Percentiles rank a stretch among this genome's conserved stretches.
phyloP scores from a whole-genome alignment of 1,140 invertebrate genomes.

The Conus betulinus region DNA sequence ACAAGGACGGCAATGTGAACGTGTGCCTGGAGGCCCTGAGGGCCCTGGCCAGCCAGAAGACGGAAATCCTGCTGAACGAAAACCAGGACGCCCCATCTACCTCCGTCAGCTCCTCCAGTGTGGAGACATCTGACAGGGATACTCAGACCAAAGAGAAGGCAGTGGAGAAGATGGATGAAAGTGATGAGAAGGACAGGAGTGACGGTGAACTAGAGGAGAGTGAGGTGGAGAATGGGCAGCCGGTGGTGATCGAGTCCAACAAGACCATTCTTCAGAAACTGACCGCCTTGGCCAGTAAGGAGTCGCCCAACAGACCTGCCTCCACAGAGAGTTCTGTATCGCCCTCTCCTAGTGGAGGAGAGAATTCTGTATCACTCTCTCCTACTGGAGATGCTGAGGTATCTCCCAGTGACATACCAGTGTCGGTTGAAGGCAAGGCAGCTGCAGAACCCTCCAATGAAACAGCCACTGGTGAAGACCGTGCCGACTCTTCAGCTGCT shows the following conservation, averaged over 20 bases:
- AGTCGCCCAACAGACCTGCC: not conserved
- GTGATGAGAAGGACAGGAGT: not conserved
- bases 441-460: not conserved
- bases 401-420: not conserved
- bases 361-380: not conserved
- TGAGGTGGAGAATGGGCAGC: not conserved
- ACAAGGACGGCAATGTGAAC: conserved; percentile 30
- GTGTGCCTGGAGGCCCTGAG: conserved; percentile 34
- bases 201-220: not conserved
- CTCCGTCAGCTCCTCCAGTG: not conserved
- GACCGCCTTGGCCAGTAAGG: not conserved
- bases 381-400: not conserved
- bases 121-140: not conserved
- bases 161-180: not conserved
- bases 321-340: not conserved
- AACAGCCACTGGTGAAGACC: not conserved
- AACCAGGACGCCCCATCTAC: not conserved
- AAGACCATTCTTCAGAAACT: conserved; percentile 6
- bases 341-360: not conserved
- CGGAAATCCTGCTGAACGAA: conserved; percentile 5
- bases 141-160: not conserved
- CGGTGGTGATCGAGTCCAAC: conserved; percentile 15
- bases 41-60: conserved; percentile 21
- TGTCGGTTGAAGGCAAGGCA: not conserved
- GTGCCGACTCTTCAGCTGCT: not conserved